phyloP scores from a whole-genome alignment of 2,888 invertebrate genomes.

The Nipponacmea schrenckii region DNA sequence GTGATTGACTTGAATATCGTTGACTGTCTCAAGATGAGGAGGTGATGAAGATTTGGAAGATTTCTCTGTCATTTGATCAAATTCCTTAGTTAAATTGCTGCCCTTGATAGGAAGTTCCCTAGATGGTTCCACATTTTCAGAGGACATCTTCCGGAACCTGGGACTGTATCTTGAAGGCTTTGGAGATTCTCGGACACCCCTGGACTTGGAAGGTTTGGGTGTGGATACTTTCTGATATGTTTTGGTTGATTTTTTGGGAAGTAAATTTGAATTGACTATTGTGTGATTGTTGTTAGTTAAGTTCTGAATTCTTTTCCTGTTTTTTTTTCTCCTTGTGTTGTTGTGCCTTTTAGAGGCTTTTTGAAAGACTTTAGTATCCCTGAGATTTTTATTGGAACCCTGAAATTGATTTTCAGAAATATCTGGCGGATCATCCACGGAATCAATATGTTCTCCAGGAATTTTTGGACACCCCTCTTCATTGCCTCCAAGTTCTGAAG shows the following conservation, averaged over 20 bases:
- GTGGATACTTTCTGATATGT: background rate
- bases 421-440: background rate
- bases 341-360: background rate
- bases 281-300: background rate
- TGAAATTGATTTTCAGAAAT: background rate
- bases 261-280: background rate
- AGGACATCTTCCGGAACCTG: conserved; percentile 13
- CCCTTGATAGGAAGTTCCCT: conserved; percentile 6
- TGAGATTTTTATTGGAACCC: background rate
- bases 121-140: background rate
- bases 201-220: background rate
- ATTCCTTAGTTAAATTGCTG: background rate
- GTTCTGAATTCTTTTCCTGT: background rate
- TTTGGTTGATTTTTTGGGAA: background rate
- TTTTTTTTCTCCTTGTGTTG: background rate
- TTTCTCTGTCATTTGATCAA: conserved; percentile 1
- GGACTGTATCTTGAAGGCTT: conserved; percentile 21
- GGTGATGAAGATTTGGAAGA: background rate
- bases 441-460: background rate
- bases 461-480: background rate
- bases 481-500: background rate
- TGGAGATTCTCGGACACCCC: background rate
- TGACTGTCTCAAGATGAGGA: conserved; percentile 5
- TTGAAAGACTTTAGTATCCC: background rate
- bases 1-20: conserved; percentile 6